Evolutionary conservation across 2,113 vertebrate genomes (phyloP).

Genomic region (Eulemur rufifrons): DNA sequence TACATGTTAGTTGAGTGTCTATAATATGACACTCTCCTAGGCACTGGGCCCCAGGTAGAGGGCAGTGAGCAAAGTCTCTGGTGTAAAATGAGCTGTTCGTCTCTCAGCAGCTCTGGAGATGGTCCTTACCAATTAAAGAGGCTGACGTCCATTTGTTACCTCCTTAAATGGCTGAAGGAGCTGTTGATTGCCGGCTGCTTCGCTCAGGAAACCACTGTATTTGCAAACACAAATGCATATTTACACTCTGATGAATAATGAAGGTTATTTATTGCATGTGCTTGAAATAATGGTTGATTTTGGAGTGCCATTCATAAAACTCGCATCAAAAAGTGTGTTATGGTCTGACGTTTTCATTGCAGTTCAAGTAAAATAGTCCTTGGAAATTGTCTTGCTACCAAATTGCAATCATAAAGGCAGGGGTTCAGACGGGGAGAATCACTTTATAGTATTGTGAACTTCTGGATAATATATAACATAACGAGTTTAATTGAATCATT

Average conservation of each 20-base stretch:
- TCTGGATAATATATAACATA: conserved; percentile 89
- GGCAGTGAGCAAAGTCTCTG: conserved; percentile 31
- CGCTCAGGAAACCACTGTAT: conserved; percentile 80
- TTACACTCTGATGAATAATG: conserved; percentile 85
- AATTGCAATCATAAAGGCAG: conserved; percentile 89
- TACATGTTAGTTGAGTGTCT: not conserved
- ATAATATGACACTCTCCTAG: fast-evolving
- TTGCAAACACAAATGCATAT: conserved; percentile 85
- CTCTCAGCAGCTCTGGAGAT: conserved; percentile 75
- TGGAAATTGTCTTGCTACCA: conserved; percentile 86
- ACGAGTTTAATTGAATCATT: conserved; percentile 90
- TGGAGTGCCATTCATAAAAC: conserved; percentile 85
- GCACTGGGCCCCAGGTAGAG: not conserved
- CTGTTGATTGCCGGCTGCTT: conserved; percentile 78
- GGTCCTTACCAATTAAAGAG: conserved; percentile 76
- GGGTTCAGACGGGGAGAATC: conserved; percentile 83
- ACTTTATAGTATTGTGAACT: conserved; percentile 86
- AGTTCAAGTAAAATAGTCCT: conserved; percentile 85
- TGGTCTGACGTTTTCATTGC: conserved; percentile 84
- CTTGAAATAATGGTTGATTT: conserved; percentile 87
- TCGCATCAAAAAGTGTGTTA: conserved; percentile 81
- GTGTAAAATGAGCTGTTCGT: conserved; percentile 59
- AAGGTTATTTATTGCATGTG: conserved; percentile 86
- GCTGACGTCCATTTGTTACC: conserved; percentile 76
- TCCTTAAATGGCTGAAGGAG: conserved; percentile 79